Evolutionary conservation across 2,113 vertebrate species (phyloP), one percentile per base, ranked within the genome.

Genomic region (Cryptotis parvus): DNA sequence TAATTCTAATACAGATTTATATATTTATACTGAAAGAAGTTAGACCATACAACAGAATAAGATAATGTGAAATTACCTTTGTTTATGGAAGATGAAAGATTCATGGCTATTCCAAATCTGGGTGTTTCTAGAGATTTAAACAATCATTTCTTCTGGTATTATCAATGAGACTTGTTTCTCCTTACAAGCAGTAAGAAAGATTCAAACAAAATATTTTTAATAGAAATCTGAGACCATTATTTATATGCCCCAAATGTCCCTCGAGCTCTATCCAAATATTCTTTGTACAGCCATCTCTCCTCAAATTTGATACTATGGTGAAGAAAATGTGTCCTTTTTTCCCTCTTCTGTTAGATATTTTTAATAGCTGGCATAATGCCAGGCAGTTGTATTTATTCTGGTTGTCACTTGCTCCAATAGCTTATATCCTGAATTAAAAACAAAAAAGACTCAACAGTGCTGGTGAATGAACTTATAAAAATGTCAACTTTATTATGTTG

Each of bases 301-400:
- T 94, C 79, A 88, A 65, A 43, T 69, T 43, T 79, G 24, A 14
- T 80, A 37, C 90, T 93, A 74, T 27, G 3, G 16, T 73, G 18
- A 84, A 84, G 70, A 39, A 73, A 92, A 87, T 75, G 6, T 83
- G 22, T 72, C 43, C 68, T 79, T 65, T 52, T 35, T 29, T 77
- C 27, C 27, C 24, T 61, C 68, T 14, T 37, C 4, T n/a, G 70
- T 29, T 41, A 37, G 26, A 70, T 52, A 66, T 76, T 68, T 39
- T 84, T 52, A 20, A 43, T 93, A 63, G 68, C 39, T 89, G 91
- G 79, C 90, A 82, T 82, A 80, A 72, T 66, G 49, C 52, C 70
- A 89, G 45, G 39, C 18, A 35, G 45, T 69, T 87, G 52, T 55
- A 16, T 84, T 89, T 94, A 22, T 63, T 69, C 24, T 43, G 65